A percentile compares a stretch with the other conserved stretches of the same genome.
Evolutionary conservation across 2,797 vertebrate species (phyloP).

Genomic region (Semaprochilodus insignis): DNA sequence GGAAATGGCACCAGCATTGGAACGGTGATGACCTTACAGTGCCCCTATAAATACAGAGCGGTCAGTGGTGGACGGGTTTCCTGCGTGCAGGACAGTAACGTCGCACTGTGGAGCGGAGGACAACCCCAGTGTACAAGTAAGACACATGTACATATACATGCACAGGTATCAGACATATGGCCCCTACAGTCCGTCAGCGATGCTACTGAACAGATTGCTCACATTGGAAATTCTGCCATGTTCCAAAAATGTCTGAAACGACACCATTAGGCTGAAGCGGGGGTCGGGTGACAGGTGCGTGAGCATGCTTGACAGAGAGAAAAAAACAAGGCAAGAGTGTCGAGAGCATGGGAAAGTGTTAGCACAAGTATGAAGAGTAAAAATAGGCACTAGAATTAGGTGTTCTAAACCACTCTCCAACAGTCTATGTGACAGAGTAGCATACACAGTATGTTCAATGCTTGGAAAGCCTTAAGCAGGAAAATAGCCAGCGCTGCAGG

Average conservation of each 20-base stretch:
- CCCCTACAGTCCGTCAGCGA: not conserved
- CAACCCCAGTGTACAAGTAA: slow-evolving; percentile 85
- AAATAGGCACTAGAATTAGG: not conserved
- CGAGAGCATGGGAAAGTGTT: not conserved
- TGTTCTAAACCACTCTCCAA: not conserved
- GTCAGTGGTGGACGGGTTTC: slow-evolving; percentile 76
- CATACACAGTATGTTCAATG: not conserved
- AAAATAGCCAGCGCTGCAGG: slow-evolving; percentile 2
- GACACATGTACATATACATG: slow-evolving; percentile 31
- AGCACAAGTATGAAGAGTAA: not conserved
- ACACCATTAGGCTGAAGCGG: not conserved
- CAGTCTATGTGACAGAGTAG: not conserved
- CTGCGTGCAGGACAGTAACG: slow-evolving; percentile 80
- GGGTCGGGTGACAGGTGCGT: not conserved
- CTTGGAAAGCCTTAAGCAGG: slow-evolving; percentile 1
- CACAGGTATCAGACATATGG: not conserved
- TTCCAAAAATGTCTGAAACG: not conserved
- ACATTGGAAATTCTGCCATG: not conserved
- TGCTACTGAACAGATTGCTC: not conserved
- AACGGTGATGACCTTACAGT: slow-evolving; percentile 84
- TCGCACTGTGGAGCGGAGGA: slow-evolving; percentile 82
- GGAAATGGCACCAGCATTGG: slow-evolving; percentile 87
- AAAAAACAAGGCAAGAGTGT: not conserved
- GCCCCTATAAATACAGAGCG: slow-evolving; percentile 81
- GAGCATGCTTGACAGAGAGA: not conserved